phyloP scores from a whole-genome alignment of 2,113 vertebrate species.

The Blennius ocellaris region DNA sequence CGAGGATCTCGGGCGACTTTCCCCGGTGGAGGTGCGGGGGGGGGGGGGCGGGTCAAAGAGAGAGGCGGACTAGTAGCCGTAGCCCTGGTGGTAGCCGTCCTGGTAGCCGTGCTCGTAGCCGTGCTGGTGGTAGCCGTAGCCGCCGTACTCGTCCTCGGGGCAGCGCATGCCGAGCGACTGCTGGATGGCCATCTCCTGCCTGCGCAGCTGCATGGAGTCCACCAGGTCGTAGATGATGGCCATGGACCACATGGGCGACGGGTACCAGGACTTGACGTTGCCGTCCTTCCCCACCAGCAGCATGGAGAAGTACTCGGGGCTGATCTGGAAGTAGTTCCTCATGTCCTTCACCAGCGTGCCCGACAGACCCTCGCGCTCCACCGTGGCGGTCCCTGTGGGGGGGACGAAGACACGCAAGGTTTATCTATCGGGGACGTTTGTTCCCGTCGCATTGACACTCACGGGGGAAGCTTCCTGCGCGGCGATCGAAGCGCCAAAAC shows the following conservation, averaged over 20 bases:
- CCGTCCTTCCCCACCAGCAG: constrained; percentile 98
- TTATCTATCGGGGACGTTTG: no score
- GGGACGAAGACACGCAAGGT: constrained; percentile 1
- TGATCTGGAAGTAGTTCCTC: constrained; percentile 98
- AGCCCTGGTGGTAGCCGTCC: constrained; percentile 93
- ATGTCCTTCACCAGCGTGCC: constrained; percentile 93
- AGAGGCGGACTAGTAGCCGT: constrained; percentile 85
- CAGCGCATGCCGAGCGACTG: constrained; percentile 97
- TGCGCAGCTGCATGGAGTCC: constrained; percentile 98
- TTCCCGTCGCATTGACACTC: constrained; percentile 12
- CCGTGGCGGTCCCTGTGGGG: constrained; percentile 89
- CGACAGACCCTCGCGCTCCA: constrained; percentile 93
- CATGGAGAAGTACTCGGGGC: constrained; percentile 98
- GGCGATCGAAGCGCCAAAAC: no score
- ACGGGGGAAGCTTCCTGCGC: background rate
- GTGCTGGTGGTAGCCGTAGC: constrained; percentile 95
- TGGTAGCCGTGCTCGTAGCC: constrained; percentile 96
- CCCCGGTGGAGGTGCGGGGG: constrained; percentile 2
- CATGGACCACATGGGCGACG: constrained; percentile 99
- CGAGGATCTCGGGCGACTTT: background rate
- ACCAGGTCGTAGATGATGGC: constrained; percentile 97
- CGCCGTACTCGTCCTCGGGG: constrained; percentile 95
- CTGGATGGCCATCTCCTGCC: constrained; percentile 99
- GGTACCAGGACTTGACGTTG: constrained; percentile 99
- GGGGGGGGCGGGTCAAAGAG: constrained; percentile 14